Conservation (phyloP, 2,888 invertebrate genomes). For the Scaptomyza polygonia region DNA sequence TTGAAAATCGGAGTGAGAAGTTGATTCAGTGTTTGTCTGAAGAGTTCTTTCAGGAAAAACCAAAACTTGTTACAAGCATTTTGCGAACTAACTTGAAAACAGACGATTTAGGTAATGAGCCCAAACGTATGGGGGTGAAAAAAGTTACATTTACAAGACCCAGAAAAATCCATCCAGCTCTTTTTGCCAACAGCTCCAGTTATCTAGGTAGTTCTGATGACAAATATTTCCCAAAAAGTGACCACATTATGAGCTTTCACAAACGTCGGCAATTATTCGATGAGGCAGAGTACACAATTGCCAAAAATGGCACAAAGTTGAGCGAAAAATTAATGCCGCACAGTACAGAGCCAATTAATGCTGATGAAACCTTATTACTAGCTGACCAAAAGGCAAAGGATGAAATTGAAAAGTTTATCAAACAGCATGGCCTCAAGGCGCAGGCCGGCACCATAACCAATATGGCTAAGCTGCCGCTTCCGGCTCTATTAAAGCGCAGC, state of each 20-base stretch:
- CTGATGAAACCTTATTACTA: not conserved
- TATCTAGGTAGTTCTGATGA: too few species aligned
- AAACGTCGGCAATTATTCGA: slow-evolving; percentile 28
- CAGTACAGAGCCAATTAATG: not conserved
- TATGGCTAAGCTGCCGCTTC: not conserved
- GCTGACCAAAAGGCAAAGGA: slow-evolving; percentile 1
- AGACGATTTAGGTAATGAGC: too few species aligned
- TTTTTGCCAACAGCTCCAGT: not conserved
- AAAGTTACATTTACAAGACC: slow-evolving; percentile 4
- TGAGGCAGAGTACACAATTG: slow-evolving; percentile 42
- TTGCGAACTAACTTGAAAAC: not conserved
- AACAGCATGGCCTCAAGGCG: not conserved
- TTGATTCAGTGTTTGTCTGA: too few species aligned
- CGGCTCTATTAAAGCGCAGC: too few species aligned
- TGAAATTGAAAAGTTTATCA: slow-evolving; percentile 11
- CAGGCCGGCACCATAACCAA: not conserved
- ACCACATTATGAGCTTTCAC: not conserved
- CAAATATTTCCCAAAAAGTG: not conserved
- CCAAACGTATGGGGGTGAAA: accelerated
- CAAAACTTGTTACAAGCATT: not conserved
- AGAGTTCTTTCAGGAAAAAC: not conserved
- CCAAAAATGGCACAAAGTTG: slow-evolving; percentile 41
- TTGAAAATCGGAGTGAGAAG: not conserved
- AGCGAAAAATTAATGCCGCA: slow-evolving; percentile 20
- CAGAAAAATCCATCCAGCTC: not conserved